Evolutionary conservation across 1,140 invertebrate species (phyloP).

Genomic region (Drosophila kohkoa): DNA sequence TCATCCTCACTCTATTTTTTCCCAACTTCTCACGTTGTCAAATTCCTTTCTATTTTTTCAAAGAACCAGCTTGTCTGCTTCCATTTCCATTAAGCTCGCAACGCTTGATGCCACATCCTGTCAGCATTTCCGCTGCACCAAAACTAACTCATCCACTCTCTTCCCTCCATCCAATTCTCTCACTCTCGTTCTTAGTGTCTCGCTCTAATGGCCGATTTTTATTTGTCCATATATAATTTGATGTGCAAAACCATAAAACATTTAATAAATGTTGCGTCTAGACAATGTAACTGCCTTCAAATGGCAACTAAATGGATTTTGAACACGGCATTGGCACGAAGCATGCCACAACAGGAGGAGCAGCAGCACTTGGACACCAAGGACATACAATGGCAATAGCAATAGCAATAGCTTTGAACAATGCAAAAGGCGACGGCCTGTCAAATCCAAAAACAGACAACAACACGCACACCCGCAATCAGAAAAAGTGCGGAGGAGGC

Average conservation of each 20-base stretch:
- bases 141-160: conserved; percentile 19
- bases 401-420: conserved; percentile 44
- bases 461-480: conserved; percentile 21
- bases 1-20: neutral
- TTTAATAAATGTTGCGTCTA: conserved; percentile 83
- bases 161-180: neutral
- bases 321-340: conserved; percentile 68
- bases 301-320: conserved; percentile 84
- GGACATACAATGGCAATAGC: conserved; percentile 22
- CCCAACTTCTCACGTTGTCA: neutral
- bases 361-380: conserved; percentile 53
- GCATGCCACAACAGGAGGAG: conserved; percentile 32
- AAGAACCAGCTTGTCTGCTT: conserved; percentile 44
- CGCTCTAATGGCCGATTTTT: conserved; percentile 65
- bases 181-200: neutral
- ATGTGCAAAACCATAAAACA: conserved; percentile 78
- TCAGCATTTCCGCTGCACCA: conserved; percentile 49
- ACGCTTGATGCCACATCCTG: conserved; percentile 34
- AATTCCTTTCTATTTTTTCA: neutral
- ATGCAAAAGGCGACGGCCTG: conserved; percentile 71
- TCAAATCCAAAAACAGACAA: conserved; percentile 58
- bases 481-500: too few relatives aligned
- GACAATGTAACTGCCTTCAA: conserved; percentile 83
- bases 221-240: conserved; percentile 80
- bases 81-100: conserved; percentile 51